Evolutionary conservation across 2,888 invertebrate species (phyloP).

Genomic region (Cataglyphis rosenhaueri): DNA sequence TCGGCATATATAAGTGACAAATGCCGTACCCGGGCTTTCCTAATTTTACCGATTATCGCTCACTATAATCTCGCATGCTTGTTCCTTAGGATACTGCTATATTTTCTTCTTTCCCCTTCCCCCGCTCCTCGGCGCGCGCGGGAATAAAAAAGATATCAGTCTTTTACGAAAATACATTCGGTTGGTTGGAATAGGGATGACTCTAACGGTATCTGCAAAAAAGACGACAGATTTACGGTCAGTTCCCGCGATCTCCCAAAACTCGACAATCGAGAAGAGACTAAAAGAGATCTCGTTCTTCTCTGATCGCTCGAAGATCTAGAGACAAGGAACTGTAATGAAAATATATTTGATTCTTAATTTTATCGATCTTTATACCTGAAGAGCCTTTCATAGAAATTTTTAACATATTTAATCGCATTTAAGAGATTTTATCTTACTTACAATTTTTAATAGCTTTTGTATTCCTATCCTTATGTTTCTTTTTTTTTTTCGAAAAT

Average conservation of each 20-base stretch:
- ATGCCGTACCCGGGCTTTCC: slow-evolving; percentile 33
- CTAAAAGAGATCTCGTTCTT: slow-evolving; percentile 30
- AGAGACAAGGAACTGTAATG: slow-evolving; percentile 28
- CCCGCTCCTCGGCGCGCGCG: background rate
- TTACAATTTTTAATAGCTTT: slow-evolving; percentile 10
- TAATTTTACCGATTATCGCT: slow-evolving; percentile 65
- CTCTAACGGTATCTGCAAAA: slow-evolving; percentile 73
- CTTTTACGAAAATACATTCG: slow-evolving; percentile 58
- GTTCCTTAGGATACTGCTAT: slow-evolving; percentile 20
- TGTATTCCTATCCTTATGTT: background rate
- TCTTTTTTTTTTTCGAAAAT: background rate
- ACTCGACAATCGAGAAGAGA: slow-evolving; percentile 10
- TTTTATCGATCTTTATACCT: slow-evolving; percentile 22
- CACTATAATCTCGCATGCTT: slow-evolving; percentile 44
- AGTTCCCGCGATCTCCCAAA: slow-evolving; percentile 64
- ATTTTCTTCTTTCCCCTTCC: slow-evolving; percentile 24
- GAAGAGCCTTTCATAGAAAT: background rate
- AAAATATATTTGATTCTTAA: slow-evolving; percentile 31
- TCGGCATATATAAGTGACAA: slow-evolving; percentile 17
- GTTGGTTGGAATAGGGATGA: slow-evolving; percentile 57
- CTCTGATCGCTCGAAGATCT: slow-evolving; percentile 7
- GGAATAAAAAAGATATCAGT: slow-evolving; percentile 49
- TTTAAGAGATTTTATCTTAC: slow-evolving; percentile 20
- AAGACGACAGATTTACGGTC: slow-evolving; percentile 71
- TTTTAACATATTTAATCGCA: background rate